Evolutionary conservation across 2,888 invertebrate species (phyloP).

Genomic region (Pseudanteris insignis): DNA sequence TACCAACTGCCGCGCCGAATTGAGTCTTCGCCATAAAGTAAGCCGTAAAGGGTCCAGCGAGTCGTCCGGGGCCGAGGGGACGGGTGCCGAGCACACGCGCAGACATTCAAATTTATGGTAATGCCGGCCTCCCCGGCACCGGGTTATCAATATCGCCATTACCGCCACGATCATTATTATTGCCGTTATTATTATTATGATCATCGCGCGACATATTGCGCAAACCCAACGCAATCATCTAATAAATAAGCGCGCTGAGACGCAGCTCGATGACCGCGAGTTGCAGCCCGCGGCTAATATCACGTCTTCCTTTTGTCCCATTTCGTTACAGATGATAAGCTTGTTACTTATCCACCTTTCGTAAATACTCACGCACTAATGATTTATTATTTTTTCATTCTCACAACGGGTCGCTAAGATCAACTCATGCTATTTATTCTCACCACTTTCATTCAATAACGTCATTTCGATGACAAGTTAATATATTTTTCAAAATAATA

Average conservation of each 20-base stretch:
- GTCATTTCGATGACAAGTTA: too few species aligned
- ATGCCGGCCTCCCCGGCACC: constrained; percentile 55
- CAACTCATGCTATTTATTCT: too few species aligned
- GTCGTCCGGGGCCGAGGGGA: constrained; percentile 53
- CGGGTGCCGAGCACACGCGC: constrained; percentile 62
- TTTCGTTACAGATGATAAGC: too few species aligned
- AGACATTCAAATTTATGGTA: constrained; percentile 65
- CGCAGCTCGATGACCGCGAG: constrained; percentile 4
- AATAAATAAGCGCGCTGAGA: constrained; percentile 44
- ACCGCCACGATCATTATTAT: constrained; percentile 44
- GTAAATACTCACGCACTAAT: too few species aligned
- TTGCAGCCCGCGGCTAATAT: constrained; percentile 12
- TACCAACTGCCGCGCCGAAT: constrained; percentile 71
- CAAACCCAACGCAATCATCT: constrained; percentile 43
- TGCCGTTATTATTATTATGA: constrained; percentile 30
- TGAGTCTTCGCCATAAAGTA: constrained; percentile 66
- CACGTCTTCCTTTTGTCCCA: too few species aligned
- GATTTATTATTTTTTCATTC: too few species aligned
- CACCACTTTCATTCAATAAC: too few species aligned
- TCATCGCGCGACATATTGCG: constrained; percentile 39
- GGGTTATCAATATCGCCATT: constrained; percentile 60
- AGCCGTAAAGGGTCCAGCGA: constrained; percentile 69
- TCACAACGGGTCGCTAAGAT: too few species aligned
- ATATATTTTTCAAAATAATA: too few species aligned
- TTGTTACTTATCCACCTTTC: too few species aligned